Evolutionary conservation across 2,888 invertebrate genomes (phyloP), one percentile per base, ranked within the genome.

Genomic region (Synergus gifuensis): DNA sequence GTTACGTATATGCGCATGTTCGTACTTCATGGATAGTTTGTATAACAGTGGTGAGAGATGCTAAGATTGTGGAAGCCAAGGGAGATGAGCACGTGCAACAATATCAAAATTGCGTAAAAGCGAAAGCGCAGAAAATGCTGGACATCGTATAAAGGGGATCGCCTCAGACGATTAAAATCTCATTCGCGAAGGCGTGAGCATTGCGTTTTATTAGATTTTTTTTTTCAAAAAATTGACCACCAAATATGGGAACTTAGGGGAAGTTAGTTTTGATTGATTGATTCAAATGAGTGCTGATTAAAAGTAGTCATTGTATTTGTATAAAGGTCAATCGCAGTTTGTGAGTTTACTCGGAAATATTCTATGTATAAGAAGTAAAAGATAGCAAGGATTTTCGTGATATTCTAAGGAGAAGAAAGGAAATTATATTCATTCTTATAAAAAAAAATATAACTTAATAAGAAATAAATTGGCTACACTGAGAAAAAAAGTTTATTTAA

Each of bases 51-150:
- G 60, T 28, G 40, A 66, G n/a, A 66, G n/a, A 66, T 66, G 42
- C 66, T 42, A n/a, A 42, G 66, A 42, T 66, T 42, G 42, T 40
- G n/a, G n/a, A 11, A 40, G n/a, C 9, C 40, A 16, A 42, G 11
- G n/a, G 40, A 11, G 36, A 16, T n/a, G n/a, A 11, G 66, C 66
- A 66, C 66, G 66, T 66, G 66, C 42, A 40, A 66, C 40, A 66
- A 62, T 62, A 62, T 54, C 54, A n/a, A 54, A 54, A 54, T 54
- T 54, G 54, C 54, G n/a, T 9, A 54, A 54, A 54, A 54, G 54
- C 54, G 54, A 54, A 54, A 54, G n/a, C 54, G 54, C n/a, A 16
- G 54, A 54, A 54, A 54, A 18, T 54, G 2, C 54, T 54, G n/a
- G 54, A 54, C 54, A 54, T 18, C n/a, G 54, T 49, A 54, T 49